Conservation (phyloP, 1,140 invertebrate species). For the Wasmannia auropunctata region DNA sequence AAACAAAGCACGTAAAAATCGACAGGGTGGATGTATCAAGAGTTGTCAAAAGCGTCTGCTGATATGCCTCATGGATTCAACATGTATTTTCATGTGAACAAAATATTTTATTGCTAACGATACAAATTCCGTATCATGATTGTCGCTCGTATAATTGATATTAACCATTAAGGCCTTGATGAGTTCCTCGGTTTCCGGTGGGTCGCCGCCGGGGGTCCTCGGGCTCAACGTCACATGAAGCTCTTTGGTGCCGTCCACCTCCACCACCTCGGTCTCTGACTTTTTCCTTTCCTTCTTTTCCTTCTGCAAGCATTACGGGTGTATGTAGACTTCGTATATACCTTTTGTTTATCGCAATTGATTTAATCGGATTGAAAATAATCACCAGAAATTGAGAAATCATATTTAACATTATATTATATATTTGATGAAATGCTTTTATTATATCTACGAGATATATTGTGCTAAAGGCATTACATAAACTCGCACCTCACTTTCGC, state of each 20-base stretch:
- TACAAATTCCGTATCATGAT: slow-evolving; percentile 75
- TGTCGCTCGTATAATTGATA: slow-evolving; percentile 75
- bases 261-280: slow-evolving; percentile 87
- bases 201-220: slow-evolving; percentile 91
- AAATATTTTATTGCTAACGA: slow-evolving; percentile 79
- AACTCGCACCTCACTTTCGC: background rate
- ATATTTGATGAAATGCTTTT: background rate
- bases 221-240: slow-evolving; percentile 91
- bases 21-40: slow-evolving; percentile 57
- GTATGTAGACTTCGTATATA: slow-evolving; percentile 15
- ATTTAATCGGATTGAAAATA: slow-evolving; percentile 19
- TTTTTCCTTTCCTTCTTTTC: slow-evolving; percentile 84
- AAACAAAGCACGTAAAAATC: slow-evolving; percentile 55
- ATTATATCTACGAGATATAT: slow-evolving; percentile 60
- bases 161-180: slow-evolving; percentile 90
- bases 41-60: slow-evolving; percentile 56
- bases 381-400: background rate
- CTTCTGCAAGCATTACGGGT: slow-evolving; percentile 69
- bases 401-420: too few relatives aligned
- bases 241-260: slow-evolving; percentile 90
- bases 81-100: slow-evolving; percentile 73
- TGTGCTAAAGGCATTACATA: slow-evolving; percentile 50
- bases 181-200: slow-evolving; percentile 95
- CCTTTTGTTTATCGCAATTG: background rate
- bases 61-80: slow-evolving; percentile 71